These are phyloP conservation scores for Echinometra lucunter DNA, from an alignment of 53 echinoderm and acorn worm genomes.

Conservation along the genomic window DNA sequence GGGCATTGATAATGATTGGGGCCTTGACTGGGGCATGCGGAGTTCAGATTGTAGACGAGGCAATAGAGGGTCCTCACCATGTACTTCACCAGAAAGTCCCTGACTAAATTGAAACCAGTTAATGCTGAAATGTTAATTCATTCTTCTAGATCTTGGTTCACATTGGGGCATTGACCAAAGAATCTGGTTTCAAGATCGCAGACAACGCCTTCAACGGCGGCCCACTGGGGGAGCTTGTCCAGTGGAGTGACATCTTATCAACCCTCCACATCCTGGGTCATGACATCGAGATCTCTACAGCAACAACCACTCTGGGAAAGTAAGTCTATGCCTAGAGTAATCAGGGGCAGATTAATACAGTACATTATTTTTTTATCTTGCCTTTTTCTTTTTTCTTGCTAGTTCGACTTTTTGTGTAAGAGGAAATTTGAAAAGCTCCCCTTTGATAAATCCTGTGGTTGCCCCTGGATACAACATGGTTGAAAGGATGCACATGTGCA, in stretches of 20 bases:
- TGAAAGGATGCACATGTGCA: neutral
- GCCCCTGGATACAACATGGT: neutral
- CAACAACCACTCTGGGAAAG: slow-evolving; percentile 81
- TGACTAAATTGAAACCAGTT: neutral
- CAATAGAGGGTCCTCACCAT: no score
- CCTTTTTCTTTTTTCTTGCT: no score
- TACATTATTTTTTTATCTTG: no score
- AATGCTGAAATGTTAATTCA: neutral
- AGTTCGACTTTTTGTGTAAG: no score
- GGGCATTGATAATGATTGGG: no score
- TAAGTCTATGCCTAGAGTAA: slow-evolving; percentile 34
- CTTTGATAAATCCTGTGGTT: no score
- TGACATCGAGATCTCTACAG: slow-evolving; percentile 87
- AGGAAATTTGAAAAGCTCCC: no score
- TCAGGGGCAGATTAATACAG: no score
- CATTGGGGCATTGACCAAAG: slow-evolving; percentile 93
- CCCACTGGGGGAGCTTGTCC: slow-evolving; percentile 95
- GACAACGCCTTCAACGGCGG: slow-evolving; percentile 96
- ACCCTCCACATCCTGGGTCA: slow-evolving; percentile 94
- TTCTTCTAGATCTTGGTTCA: slow-evolving; percentile 86
- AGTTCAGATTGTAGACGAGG: no score
- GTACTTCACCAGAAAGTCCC: neutral
- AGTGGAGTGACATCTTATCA: slow-evolving; percentile 97
- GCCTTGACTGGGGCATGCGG: no score
- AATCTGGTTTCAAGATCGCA: slow-evolving; percentile 99